Conservation (phyloP, 1,140 invertebrate species). For the Archivesica marissinica region DNA sequence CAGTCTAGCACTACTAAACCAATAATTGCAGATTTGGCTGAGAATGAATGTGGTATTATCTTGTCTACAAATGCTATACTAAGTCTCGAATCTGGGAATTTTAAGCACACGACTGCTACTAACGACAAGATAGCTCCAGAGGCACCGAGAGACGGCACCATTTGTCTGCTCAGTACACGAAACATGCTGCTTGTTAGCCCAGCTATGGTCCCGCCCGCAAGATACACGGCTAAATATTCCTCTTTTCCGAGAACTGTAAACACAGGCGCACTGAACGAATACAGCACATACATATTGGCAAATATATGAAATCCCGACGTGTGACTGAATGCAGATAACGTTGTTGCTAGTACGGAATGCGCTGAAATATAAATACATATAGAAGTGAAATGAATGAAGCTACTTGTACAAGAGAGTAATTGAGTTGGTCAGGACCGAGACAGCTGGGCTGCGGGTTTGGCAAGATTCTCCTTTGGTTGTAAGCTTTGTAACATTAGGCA, state of each 20-base stretch:
- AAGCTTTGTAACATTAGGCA: too few species aligned
- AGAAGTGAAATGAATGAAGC: too few species aligned
- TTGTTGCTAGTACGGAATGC: slow-evolving; percentile 92
- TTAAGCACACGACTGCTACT: slow-evolving; percentile 93
- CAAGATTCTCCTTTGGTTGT: too few species aligned
- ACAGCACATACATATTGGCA: slow-evolving; percentile 98
- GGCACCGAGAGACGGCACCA: slow-evolving; percentile 78
- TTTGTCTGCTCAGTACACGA: background rate
- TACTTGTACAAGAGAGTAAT: too few species aligned
- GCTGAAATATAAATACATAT: slow-evolving; percentile 64
- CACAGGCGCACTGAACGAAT: slow-evolving; percentile 89
- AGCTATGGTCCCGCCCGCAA: slow-evolving; percentile 86
- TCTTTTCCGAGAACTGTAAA: slow-evolving; percentile 94
- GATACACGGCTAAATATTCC: slow-evolving; percentile 96
- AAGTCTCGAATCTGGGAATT: slow-evolving; percentile 93
- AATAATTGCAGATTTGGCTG: slow-evolving; percentile 93
- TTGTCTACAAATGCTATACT: slow-evolving; percentile 94
- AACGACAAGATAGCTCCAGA: slow-evolving; percentile 97
- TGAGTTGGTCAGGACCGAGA: too few species aligned
- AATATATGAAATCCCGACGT: slow-evolving; percentile 93
- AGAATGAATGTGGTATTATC: slow-evolving; percentile 90
- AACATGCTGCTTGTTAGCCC: slow-evolving; percentile 84
- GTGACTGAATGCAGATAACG: slow-evolving; percentile 97
- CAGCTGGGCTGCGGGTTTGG: too few species aligned
- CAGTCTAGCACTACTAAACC: slow-evolving; percentile 92